Conservation (phyloP, 2,797 vertebrate genomes). For the Glossophaga mutica region DNA sequence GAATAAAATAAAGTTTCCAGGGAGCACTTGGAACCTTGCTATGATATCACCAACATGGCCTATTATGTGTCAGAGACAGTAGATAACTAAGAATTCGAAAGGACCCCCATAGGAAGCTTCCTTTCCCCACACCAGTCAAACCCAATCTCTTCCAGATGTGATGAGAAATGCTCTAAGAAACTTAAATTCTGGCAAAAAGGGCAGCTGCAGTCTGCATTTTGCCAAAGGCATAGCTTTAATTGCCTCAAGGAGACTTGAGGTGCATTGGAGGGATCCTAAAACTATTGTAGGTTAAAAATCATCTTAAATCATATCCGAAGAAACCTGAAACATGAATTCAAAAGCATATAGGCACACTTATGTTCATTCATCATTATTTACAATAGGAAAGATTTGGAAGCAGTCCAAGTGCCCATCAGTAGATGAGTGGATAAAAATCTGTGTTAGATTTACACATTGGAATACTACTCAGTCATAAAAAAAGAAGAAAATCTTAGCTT, state of each 20-base stretch:
- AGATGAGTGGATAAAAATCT: not conserved
- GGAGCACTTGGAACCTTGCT: not conserved
- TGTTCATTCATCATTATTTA: not conserved
- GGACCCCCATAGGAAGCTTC: not conserved
- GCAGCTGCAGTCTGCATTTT: not conserved
- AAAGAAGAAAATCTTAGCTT: not conserved
- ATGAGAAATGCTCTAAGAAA: not conserved
- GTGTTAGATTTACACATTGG: not conserved
- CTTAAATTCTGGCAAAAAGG: not conserved
- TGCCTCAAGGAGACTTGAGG: not conserved
- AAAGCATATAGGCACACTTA: not conserved
- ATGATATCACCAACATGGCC: not conserved
- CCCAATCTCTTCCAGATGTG: not conserved
- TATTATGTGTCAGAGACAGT: not conserved
- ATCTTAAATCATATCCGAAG: not conserved
- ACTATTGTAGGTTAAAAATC: conserved; percentile 21
- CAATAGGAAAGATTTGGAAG: not conserved
- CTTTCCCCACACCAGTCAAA: not conserved
- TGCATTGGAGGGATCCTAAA: conserved; percentile 34
- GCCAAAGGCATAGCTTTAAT: conserved; percentile 38
- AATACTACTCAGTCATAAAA: not conserved
- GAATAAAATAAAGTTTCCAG: not conserved
- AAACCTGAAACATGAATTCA: not conserved
- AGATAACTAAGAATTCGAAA: not conserved
- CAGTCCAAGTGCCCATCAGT: not conserved